Conservation (phyloP, 1,140 invertebrate genomes). For the Zaprionus africanus region DNA sequence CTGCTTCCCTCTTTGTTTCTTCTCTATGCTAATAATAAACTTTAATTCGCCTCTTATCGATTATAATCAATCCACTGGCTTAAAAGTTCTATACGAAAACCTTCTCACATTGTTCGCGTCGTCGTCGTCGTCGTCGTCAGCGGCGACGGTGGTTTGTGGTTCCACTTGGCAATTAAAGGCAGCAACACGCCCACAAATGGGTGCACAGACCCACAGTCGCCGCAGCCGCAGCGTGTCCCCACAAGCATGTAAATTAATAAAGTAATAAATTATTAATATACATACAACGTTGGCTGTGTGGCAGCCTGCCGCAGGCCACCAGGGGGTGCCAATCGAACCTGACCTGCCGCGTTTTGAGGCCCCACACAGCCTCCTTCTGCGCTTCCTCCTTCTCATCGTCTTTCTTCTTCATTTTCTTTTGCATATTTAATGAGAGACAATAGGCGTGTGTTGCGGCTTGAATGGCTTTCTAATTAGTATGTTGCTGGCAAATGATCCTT, state of each 20-base stretch:
- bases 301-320: slow-evolving; percentile 25
- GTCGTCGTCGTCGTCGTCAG: not conserved
- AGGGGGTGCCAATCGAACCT: slow-evolving; percentile 33
- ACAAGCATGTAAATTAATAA: slow-evolving; percentile 74
- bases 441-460: slow-evolving; percentile 47
- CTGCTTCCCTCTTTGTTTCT: not conserved
- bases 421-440: slow-evolving; percentile 60
- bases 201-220: slow-evolving; percentile 22
- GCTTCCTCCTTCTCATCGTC: slow-evolving; percentile 4
- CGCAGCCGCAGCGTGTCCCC: not conserved
- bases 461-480: slow-evolving; percentile 80
- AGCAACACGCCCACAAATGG: slow-evolving; percentile 5
- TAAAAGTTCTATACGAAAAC: slow-evolving; percentile 13
- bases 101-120: slow-evolving; percentile 11
- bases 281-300: slow-evolving; percentile 37
- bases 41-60: slow-evolving; percentile 43
- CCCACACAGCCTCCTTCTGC: not conserved
- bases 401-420: slow-evolving; percentile 21
- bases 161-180: slow-evolving; percentile 34
- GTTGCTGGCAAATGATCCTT: slow-evolving; percentile 71
- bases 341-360: slow-evolving; percentile 9
- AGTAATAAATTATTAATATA: slow-evolving; percentile 77
- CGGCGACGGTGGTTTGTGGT: not conserved
- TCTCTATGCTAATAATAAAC: slow-evolving; percentile 19
- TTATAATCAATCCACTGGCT: slow-evolving; percentile 47